Evolutionary conservation across 2,888 invertebrate genomes (phyloP).

Genomic region (Lordiphosa andalusiaca): DNA sequence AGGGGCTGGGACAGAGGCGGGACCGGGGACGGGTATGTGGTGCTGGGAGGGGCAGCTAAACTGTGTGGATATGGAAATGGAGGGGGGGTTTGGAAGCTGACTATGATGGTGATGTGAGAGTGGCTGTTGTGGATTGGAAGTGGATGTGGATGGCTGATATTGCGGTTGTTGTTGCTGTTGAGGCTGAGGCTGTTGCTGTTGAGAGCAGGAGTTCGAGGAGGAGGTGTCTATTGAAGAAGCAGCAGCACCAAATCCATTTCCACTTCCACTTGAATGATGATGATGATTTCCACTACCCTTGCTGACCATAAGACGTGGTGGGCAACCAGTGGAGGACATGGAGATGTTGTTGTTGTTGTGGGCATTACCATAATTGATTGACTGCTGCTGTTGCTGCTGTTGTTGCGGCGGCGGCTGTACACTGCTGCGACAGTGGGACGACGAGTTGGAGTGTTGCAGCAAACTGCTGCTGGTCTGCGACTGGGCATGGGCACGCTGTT

Average conservation of each 20-base stretch:
- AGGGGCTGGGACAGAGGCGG: conserved; percentile 26
- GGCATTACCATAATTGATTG: conserved; percentile 67
- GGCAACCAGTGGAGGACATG: conserved; percentile 46
- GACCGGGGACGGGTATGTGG: conserved; percentile 23
- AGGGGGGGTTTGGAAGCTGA: conserved; percentile 31
- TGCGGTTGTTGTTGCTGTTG: conserved; percentile 40
- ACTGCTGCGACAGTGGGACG: conserved; percentile 77
- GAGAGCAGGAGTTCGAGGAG: conserved; percentile 19
- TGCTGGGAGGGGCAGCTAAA: conserved; percentile 29
- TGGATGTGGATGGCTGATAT: conserved; percentile 68
- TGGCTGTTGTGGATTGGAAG: conserved; percentile 67
- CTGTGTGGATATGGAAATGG: conserved; percentile 36
- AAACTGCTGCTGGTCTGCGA: conserved; percentile 78
- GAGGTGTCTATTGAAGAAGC: conserved; percentile 39
- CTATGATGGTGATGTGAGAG: conserved; percentile 37
- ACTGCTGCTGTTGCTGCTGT: conserved; percentile 78
- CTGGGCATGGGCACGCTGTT: conserved; percentile 79
- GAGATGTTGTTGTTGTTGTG: conserved; percentile 33
- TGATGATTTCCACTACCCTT: conserved; percentile 57
- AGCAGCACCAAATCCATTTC: conserved; percentile 55
- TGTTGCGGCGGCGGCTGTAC: conserved; percentile 77
- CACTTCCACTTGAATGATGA: conserved; percentile 67
- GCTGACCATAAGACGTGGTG: conserved; percentile 45
- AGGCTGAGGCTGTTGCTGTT: conserved; percentile 39
- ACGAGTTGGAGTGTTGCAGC: conserved; percentile 65